Base-by-base conservation (phyloP, 2,113 vertebrate species). In the Varanus salvator region DNA sequence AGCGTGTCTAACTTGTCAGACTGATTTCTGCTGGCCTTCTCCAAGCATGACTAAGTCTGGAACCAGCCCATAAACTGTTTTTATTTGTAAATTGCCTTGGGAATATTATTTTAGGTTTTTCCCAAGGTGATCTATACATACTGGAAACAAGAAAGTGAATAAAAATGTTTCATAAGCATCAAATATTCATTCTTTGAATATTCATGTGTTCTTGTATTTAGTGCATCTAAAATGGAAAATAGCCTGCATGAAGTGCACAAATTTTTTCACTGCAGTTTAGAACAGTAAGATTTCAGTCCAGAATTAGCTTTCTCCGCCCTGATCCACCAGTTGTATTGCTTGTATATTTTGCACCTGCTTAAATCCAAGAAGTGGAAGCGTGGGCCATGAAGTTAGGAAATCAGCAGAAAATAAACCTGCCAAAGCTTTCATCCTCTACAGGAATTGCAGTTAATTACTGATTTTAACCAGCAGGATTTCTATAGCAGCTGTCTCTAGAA, bases 401-500 rank as follows among this genome's bases (percentile, higher is more conserved):
- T 87, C 71, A 50, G 0, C 50, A 60, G 72, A 71, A 87, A 83
- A 87, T 78, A 77, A 87, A 50, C 80, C 76, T 90, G 75, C 57
- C 75, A 86, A 44, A 84, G 81, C 66, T 19, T 77, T 21, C 80
- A 86, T 87, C 4, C 89, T 91, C 86, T 50, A 7, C 91, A 89
- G 90, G 76, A 84, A 90, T 85, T 84, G 25, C 74, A 14, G 38
- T 92, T 89, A 93, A 71, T 90, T 90, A 68, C 0, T 82, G 77
- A 84, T 77, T 29, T 60, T 84, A 50, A 0, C 25, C 44, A 60
- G 60, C 57, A 50, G 68, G 87, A 15, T 80, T 84, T 77, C 15
- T 90, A 80, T 87, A 87, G 86, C 93, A 93, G 83, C 83, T 84
- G 78, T 74, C 3, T 87, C 25, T 80, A 38, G 74, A 91, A 76